Percentiles rank a stretch among this genome's conserved stretches.
phyloP scores from a whole-genome alignment of 2,113 vertebrate species.

The Panurus biarmicus region DNA sequence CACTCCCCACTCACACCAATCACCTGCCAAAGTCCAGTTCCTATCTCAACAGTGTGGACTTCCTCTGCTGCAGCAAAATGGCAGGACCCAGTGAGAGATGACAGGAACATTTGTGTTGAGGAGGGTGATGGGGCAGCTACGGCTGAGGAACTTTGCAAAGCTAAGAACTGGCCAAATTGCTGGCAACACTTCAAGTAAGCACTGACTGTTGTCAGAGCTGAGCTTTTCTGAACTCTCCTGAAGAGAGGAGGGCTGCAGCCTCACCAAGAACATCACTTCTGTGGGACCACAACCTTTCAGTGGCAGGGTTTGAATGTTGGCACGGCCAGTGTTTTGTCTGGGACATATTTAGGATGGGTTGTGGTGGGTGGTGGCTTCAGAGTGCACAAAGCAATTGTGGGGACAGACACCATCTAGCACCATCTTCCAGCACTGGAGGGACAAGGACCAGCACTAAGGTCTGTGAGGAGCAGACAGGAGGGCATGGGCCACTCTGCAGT shows the following conservation, averaged over 20 bases:
- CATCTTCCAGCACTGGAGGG: background rate
- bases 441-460: background rate
- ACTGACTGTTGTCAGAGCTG: background rate
- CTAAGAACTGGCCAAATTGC: background rate
- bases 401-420: background rate
- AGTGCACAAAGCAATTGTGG: fast-evolving
- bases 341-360: background rate
- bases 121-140: background rate
- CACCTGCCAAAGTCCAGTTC: background rate
- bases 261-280: fast-evolving
- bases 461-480: background rate
- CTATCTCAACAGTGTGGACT: background rate
- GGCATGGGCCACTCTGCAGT: background rate
- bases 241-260: background rate
- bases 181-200: background rate
- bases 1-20: background rate
- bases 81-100: background rate
- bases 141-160: background rate
- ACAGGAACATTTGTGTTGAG: background rate
- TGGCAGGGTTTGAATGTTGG: background rate
- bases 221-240: background rate
- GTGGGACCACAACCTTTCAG: background rate
- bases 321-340: background rate
- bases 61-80: background rate
- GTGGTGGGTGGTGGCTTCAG: fast-evolving